These are phyloP conservation scores for Pristionchus entomophagus DNA, from an alignment of 2,888 invertebrate genomes.

Conservation along the genomic window DNA sequence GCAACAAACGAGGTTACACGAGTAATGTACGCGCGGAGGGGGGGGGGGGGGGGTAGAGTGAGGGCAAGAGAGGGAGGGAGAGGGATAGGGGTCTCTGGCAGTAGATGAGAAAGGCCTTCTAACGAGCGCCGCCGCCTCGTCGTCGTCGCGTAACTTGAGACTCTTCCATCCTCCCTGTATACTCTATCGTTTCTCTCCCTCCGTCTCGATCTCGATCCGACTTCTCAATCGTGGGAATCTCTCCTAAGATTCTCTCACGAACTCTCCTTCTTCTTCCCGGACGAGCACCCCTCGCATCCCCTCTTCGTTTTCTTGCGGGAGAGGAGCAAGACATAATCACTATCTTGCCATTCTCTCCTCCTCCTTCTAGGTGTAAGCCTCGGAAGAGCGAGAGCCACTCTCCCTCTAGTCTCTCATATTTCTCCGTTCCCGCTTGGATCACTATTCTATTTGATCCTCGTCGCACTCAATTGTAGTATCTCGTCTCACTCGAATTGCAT, in stretches of 20 bases:
- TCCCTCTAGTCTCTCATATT: constrained; percentile 25
- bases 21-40: constrained; percentile 2
- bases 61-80: constrained; percentile 34
- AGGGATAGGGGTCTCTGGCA: constrained; percentile 4
- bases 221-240: constrained; percentile 2
- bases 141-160: constrained; percentile 22
- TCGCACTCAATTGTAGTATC: neutral
- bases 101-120: constrained; percentile 27
- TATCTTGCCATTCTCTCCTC: neutral
- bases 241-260: constrained; percentile 18
- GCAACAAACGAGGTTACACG: neutral
- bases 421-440: constrained; percentile 29
- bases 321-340: constrained; percentile 31
- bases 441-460: constrained; percentile 35
- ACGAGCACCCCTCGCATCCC: neutral
- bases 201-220: constrained; percentile 25
- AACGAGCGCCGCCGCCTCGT: constrained; percentile 16
- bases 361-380: constrained; percentile 21
- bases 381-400: neutral
- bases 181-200: constrained; percentile 14
- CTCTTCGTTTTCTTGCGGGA: constrained; percentile 12
- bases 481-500: neutral
- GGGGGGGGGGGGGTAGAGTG: neutral
- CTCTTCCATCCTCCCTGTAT: constrained; percentile 17
- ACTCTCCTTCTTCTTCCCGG: constrained; percentile 19